Percentiles rank a stretch among this genome's conserved stretches.
Conservation (phyloP, 2,888 invertebrate genomes). For the Drosophila antonietae region DNA sequence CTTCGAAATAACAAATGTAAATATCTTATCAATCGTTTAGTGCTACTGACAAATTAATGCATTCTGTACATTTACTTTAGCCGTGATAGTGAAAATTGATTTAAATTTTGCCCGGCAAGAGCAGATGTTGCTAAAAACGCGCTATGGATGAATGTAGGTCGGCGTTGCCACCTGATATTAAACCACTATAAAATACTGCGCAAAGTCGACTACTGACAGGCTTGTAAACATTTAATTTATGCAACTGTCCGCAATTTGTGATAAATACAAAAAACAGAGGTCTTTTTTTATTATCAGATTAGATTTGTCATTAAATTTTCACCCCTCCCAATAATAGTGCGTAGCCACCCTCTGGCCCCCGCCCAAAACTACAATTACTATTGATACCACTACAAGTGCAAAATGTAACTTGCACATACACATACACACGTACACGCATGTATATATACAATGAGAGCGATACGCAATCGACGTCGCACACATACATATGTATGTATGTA, state of each 20-base stretch:
- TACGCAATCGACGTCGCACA: constrained; percentile 51
- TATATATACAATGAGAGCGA: constrained; percentile 14
- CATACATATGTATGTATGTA: not conserved
- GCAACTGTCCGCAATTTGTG: constrained; percentile 46
- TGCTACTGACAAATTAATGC: not conserved
- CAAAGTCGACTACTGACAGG: constrained; percentile 21
- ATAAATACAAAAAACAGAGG: not conserved
- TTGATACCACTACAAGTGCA: constrained; percentile 24
- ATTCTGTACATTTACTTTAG: not conserved
- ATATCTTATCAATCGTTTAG: not conserved
- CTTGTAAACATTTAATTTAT: constrained; percentile 74
- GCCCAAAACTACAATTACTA: constrained; percentile 48
- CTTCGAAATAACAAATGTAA: not conserved
- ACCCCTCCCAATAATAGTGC: not conserved
- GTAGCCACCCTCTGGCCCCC: constrained; percentile 42
- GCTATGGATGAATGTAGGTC: constrained; percentile 40
- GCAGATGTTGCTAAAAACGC: constrained; percentile 24
- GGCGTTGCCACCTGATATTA: constrained; percentile 56
- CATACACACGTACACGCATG: constrained; percentile 4
- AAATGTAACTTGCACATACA: constrained; percentile 37
- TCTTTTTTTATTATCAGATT: not conserved
- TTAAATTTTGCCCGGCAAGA: constrained; percentile 27
- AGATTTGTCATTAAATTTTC: not conserved
- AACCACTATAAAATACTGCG: constrained; percentile 51
- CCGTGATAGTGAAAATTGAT: constrained; percentile 7